Evolutionary conservation across 2,888 invertebrate species (phyloP), one percentile per base, ranked within the genome.

Genomic region (Caradrina clavipalpis): DNA sequence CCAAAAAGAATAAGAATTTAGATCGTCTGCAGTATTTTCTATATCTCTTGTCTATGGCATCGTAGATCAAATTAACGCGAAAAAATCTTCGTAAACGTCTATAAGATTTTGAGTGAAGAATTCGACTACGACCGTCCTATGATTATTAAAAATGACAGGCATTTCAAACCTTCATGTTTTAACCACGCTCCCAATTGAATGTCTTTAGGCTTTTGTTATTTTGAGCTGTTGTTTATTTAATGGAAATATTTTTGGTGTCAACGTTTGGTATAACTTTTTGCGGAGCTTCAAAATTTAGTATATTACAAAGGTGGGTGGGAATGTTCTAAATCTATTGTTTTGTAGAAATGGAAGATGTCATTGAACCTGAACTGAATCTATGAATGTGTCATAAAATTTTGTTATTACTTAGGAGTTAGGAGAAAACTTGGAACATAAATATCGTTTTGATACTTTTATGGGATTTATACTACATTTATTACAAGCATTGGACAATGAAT

Each of bases 81-180:
- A 61, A 71, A 79, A 85, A n/a, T n/a, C n/a, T 80, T 68, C 74
- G 55, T 80, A 81, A 83, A 83, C 65, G 80, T 51, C 71, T 78
- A 81, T 88, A 83, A 86, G 84, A 85, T 83, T 80, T 80, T 67
- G 47, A 62, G 72, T 51, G 69, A 70, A 57, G 57, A 81, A 78
- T 67, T 73, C 70, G 61, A 53, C 69, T 60, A 69, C 69, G 50
- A 77, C 63, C 73, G 66, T 53, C 55, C 63, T 45, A 60, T 59
- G 80, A 71, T 80, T 73, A 55, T 51, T 84, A 73, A 86, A 82
- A 83, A 87, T 86, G 79, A 80, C 80, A 53, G 81, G 78, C 78
- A 68, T 83, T 86, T 85, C 71, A 79, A 80, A 83, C 80, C 82
- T 83, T 74, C 67, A 80, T 76, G 75, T 83, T 86, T 80, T 82